These are phyloP conservation scores for Isichthys henryi DNA, from an alignment of 2,113 vertebrate genomes.

Conservation along the genomic window DNA sequence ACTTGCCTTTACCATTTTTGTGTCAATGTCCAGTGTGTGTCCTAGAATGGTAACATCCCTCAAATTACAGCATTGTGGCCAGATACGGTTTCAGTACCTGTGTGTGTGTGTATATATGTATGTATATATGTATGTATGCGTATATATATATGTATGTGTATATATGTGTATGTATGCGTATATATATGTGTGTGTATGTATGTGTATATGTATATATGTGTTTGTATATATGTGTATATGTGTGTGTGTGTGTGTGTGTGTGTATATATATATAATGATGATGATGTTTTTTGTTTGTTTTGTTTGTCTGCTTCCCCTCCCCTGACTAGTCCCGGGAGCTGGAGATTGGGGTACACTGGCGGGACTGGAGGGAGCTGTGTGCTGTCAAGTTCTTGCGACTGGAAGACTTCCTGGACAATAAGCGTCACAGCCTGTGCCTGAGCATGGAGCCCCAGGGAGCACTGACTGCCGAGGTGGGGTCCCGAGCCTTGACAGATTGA, in stretches of 20 bases:
- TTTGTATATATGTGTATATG: too few relatives aligned
- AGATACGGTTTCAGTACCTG: not conserved
- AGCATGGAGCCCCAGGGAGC: slow-evolving; percentile 73
- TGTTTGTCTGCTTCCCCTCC: not conserved
- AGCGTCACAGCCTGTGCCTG: slow-evolving; percentile 60
- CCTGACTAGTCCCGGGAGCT: slow-evolving; percentile 73
- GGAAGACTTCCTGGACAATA: slow-evolving; percentile 76
- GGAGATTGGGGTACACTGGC: slow-evolving; percentile 73
- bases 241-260: too few relatives aligned
- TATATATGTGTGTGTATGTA: too few relatives aligned
- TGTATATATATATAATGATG: too few relatives aligned
- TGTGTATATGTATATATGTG: too few relatives aligned
- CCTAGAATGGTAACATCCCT: not conserved
- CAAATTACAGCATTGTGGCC: not conserved
- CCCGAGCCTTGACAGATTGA: not conserved
- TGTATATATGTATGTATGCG: too few relatives aligned
- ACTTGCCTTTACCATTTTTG: not conserved
- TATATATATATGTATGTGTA: too few relatives aligned
- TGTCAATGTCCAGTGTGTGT: not conserved
- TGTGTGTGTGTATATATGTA: not conserved
- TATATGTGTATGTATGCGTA: too few relatives aligned
- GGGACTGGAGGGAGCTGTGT: slow-evolving; percentile 69
- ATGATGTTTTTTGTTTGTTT: too few relatives aligned
- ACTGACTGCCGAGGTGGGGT: slow-evolving; percentile 71
- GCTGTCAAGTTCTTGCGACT: slow-evolving; percentile 74